Evolutionary conservation across 2,113 vertebrate genomes (phyloP), one percentile per base, ranked within the genome.

Genomic region (Perca schrenkii): DNA sequence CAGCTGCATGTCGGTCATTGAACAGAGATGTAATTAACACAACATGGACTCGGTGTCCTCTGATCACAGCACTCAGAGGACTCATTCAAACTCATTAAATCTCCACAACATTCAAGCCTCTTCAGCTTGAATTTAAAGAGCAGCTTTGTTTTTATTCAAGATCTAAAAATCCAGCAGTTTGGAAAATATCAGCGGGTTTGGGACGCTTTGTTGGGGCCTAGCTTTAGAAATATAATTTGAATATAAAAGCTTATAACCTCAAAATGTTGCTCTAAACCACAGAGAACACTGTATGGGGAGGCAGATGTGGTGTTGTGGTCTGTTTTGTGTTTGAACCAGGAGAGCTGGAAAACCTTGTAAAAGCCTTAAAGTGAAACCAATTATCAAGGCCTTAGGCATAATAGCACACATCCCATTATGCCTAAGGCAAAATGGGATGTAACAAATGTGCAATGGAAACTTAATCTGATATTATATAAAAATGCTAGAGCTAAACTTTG

Each of bases 1-100:
- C 54, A 4, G 68, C 57, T 46, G 52, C 65, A 16, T 54, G 83
- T 83, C 63, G 31, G 68, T 86, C 79, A 62, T 16, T 56, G 58
- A 83, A 28, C 77, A 75, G 68, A 73, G 52, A 43, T 70, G 50
- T 85, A 71, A 89, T 89, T 81, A 89, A 71, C 83, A 15, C 74
- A 6, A 68, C 76, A 58, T 43, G 54, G 53, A 71, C 62, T 46
- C 15, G 0, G 19, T 49, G 73, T 89, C 87, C 74, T 87, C 50
- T 80, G 75, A 78, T 86, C 87, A 73, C 77, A 65, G 73, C 57
- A 8, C 66, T 78, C 69, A 15, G 54, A 60, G 71, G 74, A 69
- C 67, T 80, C 85, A 73, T 86, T 79, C 67, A 66, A 22, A 76
- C 77, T 84, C 76, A 85, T 83, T 82, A 88, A 50, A 28, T 46